Evolutionary conservation across 1,140 invertebrate genomes (phyloP).

Genomic region (Lutraria rhynchaena): DNA sequence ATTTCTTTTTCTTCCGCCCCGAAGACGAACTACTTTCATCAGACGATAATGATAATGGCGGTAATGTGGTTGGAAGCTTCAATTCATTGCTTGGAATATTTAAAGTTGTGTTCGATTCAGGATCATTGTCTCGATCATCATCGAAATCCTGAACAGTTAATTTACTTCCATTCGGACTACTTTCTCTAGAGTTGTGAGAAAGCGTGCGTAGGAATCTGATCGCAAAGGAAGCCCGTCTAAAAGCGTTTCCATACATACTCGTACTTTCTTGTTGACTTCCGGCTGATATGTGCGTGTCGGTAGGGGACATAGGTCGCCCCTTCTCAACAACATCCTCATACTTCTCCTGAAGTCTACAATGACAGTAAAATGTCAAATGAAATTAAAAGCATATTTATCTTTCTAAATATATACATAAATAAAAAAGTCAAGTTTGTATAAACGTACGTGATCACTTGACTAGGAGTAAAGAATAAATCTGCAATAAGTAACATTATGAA

Average conservation of each 20-base stretch:
- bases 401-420: neutral
- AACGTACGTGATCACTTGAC: no score
- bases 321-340: constrained; percentile 55
- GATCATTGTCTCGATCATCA: neutral
- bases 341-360: constrained; percentile 65
- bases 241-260: constrained; percentile 74
- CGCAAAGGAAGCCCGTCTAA: constrained; percentile 69
- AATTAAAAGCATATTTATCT: neutral
- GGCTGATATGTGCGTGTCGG: constrained; percentile 65
- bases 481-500: no score
- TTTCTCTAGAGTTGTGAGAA: constrained; percentile 46
- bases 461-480: no score
- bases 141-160: constrained; percentile 1
- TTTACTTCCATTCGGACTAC: constrained; percentile 33
- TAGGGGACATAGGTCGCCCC: constrained; percentile 62
- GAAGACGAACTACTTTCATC: neutral
- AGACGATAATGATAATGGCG: neutral
- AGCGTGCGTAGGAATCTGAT: constrained; percentile 63
- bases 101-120: neutral
- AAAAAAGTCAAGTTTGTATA: no score
- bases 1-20: neutral
- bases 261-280: constrained; percentile 69
- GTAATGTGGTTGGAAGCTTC: neutral
- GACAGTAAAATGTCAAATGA: neutral
- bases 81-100: constrained; percentile 7